Conservation (phyloP, 1,140 invertebrate genomes). For the Meteorus sp. region DNA sequence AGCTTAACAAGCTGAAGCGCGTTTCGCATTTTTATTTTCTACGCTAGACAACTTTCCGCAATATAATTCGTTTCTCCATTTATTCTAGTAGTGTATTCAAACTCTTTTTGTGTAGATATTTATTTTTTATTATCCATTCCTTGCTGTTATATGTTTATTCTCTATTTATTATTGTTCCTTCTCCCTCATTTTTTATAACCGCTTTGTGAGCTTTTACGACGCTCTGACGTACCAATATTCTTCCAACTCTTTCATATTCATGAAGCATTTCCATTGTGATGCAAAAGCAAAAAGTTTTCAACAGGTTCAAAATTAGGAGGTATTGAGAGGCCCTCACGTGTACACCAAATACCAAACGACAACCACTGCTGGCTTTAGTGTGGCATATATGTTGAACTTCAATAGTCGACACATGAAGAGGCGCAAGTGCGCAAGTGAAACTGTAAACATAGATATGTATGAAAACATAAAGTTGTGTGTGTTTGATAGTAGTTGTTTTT, state of each 20-base stretch:
- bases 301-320: conserved; percentile 15
- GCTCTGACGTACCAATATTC: not conserved
- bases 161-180: no score
- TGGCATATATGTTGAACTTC: no score
- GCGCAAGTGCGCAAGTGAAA: no score
- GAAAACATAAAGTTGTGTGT: conserved; percentile 2
- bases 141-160: no score
- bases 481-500: conserved; percentile 43
- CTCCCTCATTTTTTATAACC: not conserved
- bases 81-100: no score
- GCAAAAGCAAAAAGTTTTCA: not conserved
- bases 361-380: no score
- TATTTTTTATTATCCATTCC: no score
- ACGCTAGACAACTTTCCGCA: no score
- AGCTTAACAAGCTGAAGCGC: conserved; percentile 6
- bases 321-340: no score
- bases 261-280: conserved; percentile 6
- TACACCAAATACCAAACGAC: no score
- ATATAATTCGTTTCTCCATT: no score
- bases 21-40: conserved; percentile 1
- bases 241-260: conserved; percentile 19
- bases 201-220: not conserved
- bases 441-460: conserved; percentile 8
- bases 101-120: not conserved
- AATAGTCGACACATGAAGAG: no score